Conservation (phyloP, 2,797 vertebrate species). For the Thunnus albacares region DNA sequence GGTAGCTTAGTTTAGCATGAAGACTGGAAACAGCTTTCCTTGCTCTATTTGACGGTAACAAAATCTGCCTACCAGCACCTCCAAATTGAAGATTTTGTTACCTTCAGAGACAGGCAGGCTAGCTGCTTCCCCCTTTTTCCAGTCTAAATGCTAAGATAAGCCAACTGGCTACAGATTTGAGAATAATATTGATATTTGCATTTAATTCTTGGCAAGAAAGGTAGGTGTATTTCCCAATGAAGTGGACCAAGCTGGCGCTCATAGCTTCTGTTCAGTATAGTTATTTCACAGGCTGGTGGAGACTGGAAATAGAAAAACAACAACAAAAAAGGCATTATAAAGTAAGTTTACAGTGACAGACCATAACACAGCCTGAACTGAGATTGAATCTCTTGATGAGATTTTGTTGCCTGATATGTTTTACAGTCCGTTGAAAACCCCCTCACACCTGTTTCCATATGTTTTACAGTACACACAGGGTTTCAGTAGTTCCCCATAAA, state of each 20-base stretch:
- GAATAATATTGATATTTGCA: conserved; percentile 1
- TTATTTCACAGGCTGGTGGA: not conserved
- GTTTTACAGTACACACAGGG: not conserved
- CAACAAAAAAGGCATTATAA: not conserved
- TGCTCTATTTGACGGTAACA: not conserved
- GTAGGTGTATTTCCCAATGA: not conserved
- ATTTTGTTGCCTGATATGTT: not conserved
- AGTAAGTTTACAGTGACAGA: not conserved
- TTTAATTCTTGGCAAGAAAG: not conserved
- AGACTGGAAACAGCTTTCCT: not conserved
- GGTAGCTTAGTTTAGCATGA: not conserved
- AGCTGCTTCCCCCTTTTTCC: not conserved
- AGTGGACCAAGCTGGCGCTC: not conserved
- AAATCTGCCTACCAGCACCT: not conserved
- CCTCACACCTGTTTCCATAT: conserved; percentile 20
- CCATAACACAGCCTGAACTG: not conserved
- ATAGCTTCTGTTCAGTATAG: not conserved
- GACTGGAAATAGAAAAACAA: not conserved
- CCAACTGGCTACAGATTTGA: conserved; percentile 1
- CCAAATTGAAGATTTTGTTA: not conserved
- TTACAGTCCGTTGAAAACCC: not conserved
- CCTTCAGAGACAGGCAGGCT: not conserved
- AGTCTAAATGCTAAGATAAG: conserved; percentile 1
- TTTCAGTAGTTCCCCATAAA: conserved; percentile 5
- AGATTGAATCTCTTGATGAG: conserved; percentile 7